Conservation (phyloP, 2,888 invertebrate species). For the Eilema griseolum region DNA sequence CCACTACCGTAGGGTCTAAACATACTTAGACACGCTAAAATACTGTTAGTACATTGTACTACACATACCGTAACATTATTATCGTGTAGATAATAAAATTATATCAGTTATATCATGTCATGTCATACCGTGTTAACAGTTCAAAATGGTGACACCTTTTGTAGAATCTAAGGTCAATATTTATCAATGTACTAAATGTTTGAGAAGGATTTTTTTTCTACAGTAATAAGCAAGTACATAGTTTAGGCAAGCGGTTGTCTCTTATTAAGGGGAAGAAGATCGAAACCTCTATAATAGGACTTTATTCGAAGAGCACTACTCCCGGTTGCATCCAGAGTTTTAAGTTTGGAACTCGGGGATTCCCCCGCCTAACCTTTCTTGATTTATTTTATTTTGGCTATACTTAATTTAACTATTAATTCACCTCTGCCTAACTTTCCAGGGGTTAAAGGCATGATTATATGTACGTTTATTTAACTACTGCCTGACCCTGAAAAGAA, state of each 20-base stretch:
- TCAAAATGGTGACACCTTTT: slow-evolving; percentile 18
- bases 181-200: not conserved
- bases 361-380: too few relatives aligned
- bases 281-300: not conserved
- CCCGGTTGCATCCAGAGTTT: not conserved
- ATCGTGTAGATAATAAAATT: slow-evolving; percentile 37
- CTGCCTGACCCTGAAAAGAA: too few relatives aligned
- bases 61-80: slow-evolving; percentile 1
- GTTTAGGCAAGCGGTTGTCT: not conserved
- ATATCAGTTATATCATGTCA: slow-evolving; percentile 40
- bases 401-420: too few relatives aligned
- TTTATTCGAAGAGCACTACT: too few relatives aligned
- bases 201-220: not conserved
- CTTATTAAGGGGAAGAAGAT: not conserved
- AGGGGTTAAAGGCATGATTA: too few relatives aligned
- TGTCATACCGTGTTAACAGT: slow-evolving; percentile 15
- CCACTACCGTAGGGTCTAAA: slow-evolving; percentile 27
- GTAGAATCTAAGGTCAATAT: slow-evolving; percentile 16
- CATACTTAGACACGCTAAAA: slow-evolving; percentile 19
- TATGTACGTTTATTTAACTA: too few relatives aligned
- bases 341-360: not conserved
- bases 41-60: not conserved
- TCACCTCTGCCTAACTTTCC: too few relatives aligned
- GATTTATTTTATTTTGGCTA: too few relatives aligned
- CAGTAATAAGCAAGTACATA: not conserved